phyloP scores from a whole-genome alignment of 2,113 vertebrate genomes.

The Pseudonaja textilis region DNA sequence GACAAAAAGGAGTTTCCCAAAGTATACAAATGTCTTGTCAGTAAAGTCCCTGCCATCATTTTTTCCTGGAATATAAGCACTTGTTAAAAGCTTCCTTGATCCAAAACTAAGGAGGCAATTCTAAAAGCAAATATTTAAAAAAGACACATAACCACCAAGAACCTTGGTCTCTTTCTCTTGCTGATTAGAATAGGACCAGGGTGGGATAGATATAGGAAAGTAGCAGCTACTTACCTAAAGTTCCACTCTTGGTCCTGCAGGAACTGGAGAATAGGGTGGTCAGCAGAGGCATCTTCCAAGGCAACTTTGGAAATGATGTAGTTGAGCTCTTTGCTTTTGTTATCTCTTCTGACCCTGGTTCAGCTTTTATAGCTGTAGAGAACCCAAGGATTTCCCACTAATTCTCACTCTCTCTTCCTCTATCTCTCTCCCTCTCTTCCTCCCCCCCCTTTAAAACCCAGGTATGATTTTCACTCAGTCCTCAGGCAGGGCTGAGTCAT shows the following conservation, averaged over 20 bases:
- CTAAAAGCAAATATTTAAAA: background rate
- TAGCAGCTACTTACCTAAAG: background rate
- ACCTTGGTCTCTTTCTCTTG: background rate
- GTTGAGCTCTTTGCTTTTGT: background rate
- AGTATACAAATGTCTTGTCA: background rate
- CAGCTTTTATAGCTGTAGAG: background rate
- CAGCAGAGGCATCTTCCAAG: background rate
- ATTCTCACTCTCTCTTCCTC: background rate
- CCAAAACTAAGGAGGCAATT: background rate
- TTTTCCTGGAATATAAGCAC: background rate
- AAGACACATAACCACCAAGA: background rate
- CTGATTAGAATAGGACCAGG: background rate
- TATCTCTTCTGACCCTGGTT: background rate
- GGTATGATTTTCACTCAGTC: background rate
- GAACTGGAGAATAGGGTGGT: background rate
- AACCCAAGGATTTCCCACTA: background rate
- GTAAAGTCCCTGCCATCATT: background rate
- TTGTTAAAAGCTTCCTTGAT: background rate
- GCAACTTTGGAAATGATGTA: background rate
- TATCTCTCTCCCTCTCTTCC: background rate
- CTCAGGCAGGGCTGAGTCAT: background rate
- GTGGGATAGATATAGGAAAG: background rate
- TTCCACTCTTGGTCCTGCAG: background rate
- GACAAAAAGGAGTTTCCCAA: background rate
- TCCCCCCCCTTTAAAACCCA: background rate